Evolutionary conservation across 2,113 vertebrate species (phyloP).

Genomic region (Lampris megalopsis): DNA sequence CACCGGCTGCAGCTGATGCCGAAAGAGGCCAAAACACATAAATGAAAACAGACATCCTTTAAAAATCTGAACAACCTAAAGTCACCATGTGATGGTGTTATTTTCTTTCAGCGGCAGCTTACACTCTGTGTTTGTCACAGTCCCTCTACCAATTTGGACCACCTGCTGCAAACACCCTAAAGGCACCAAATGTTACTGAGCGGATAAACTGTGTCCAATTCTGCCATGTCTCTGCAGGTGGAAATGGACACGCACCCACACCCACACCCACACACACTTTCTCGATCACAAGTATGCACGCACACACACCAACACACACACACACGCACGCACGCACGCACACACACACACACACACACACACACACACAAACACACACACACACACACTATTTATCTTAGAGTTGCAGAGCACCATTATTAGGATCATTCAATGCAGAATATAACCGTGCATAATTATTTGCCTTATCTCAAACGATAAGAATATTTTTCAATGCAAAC

Average conservation of each 20-base stretch:
- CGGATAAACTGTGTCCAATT: slow-evolving; percentile 77
- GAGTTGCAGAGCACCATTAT: slow-evolving; percentile 22
- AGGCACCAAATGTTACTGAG: slow-evolving; percentile 64
- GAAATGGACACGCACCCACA: slow-evolving; percentile 62
- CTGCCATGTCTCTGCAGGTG: slow-evolving; percentile 68
- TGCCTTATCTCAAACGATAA: slow-evolving; percentile 37
- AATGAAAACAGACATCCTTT: not conserved
- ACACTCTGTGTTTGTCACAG: slow-evolving; percentile 70
- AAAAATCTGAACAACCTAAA: slow-evolving; percentile 2
- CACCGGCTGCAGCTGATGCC: slow-evolving; percentile 15
- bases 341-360: not conserved
- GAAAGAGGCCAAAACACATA: not conserved
- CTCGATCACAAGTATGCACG: slow-evolving; percentile 43
- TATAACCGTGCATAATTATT: slow-evolving; percentile 42
- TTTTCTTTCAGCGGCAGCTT: slow-evolving; percentile 65
- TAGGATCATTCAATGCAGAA: slow-evolving; percentile 26
- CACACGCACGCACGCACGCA: slow-evolving; percentile 8
- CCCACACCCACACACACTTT: slow-evolving; percentile 39
- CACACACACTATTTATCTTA: slow-evolving; percentile 24
- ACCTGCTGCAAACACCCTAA: slow-evolving; percentile 76
- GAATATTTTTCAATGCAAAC: slow-evolving; percentile 30
- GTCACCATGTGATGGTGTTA: slow-evolving; percentile 49
- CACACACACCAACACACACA: slow-evolving; percentile 30
- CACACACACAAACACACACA: not conserved
- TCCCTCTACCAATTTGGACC: slow-evolving; percentile 72